phyloP scores from a whole-genome alignment of 2,888 invertebrate species.

The Fragum fragum region DNA sequence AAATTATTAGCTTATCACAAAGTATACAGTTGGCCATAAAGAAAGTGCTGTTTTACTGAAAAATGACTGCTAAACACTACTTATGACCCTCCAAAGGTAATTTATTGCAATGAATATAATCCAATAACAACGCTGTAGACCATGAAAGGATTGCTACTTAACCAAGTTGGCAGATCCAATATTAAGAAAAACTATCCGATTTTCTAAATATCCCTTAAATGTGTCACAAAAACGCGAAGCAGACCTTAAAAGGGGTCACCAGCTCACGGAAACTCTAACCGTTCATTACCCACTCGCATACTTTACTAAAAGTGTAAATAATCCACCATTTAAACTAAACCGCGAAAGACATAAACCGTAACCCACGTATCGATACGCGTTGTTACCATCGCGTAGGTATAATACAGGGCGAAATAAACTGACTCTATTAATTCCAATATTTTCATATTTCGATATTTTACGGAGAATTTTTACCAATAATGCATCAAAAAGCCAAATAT shows the following conservation, averaged over 20 bases:
- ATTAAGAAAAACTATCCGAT: too few relatives aligned
- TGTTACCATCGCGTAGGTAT: background rate
- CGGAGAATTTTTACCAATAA: background rate
- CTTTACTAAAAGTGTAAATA: background rate
- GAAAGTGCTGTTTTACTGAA: too few relatives aligned
- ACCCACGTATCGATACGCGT: background rate
- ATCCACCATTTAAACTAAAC: background rate
- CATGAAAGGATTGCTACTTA: too few relatives aligned
- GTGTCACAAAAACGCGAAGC: background rate
- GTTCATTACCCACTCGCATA: background rate
- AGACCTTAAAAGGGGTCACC: background rate
- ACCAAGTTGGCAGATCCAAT: too few relatives aligned
- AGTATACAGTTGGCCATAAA: too few relatives aligned
- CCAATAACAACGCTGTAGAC: too few relatives aligned
- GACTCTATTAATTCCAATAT: background rate
- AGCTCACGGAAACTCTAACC: background rate
- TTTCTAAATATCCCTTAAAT: too few relatives aligned
- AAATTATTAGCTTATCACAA: too few relatives aligned
- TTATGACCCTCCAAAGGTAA: too few relatives aligned
- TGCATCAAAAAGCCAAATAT: constrained; percentile 5
- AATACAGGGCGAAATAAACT: background rate
- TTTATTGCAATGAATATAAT: too few relatives aligned
- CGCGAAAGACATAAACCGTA: background rate
- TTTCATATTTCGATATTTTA: background rate
- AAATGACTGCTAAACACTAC: too few relatives aligned